Conservation (phyloP, 64 coral and sea anemone genomes). For the Orbicella faveolata region DNA sequence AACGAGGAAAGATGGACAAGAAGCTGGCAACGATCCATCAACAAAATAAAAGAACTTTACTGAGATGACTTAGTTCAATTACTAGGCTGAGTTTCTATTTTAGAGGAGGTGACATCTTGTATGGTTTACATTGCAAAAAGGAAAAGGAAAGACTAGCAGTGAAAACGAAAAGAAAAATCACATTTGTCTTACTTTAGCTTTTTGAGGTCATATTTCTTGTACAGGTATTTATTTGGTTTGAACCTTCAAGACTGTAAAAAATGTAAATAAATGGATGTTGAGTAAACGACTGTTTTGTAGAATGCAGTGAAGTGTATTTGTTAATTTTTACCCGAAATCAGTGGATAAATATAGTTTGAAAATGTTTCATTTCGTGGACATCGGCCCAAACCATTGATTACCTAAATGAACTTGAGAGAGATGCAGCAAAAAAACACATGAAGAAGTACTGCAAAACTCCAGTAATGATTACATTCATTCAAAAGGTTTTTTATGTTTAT, state of each 20-base stretch:
- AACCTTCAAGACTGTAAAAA: neutral
- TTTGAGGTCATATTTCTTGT: neutral
- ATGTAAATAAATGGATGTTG: slow-evolving; percentile 31
- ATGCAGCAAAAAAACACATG: no score
- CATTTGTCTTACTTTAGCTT: neutral
- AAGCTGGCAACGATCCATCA: slow-evolving; percentile 61
- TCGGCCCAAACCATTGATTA: no score
- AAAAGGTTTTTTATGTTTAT: no score
- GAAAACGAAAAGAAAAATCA: neutral
- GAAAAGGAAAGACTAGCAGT: neutral
- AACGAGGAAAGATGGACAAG: slow-evolving; percentile 55
- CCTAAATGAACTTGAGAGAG: no score
- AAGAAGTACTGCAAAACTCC: no score
- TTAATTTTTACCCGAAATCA: neutral
- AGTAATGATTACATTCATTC: no score
- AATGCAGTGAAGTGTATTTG: neutral
- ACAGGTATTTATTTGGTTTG: slow-evolving; percentile 4
- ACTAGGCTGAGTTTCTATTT: neutral
- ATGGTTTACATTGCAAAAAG: neutral
- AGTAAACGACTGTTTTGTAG: neutral
- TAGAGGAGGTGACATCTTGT: neutral
- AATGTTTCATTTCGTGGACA: no score
- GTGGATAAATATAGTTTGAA: neutral
- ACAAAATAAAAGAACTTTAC: slow-evolving; percentile 61
- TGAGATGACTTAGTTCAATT: neutral